Evolutionary conservation across 2,888 invertebrate genomes (phyloP).

Genomic region (Pardosa pseudoannulata): DNA sequence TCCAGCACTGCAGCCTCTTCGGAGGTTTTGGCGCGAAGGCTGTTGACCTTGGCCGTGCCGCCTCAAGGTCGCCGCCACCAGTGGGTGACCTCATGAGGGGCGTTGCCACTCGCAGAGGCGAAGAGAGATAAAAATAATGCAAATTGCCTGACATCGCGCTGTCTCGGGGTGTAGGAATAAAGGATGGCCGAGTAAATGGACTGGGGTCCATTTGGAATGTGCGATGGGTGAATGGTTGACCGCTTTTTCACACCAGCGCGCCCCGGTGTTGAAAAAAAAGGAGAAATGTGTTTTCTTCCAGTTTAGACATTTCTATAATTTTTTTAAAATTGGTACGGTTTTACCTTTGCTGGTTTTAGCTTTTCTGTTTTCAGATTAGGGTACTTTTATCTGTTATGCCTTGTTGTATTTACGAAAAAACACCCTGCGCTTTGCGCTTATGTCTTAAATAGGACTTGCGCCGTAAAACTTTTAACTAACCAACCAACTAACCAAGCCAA

Average conservation of each 20-base stretch:
- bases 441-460: too few species aligned
- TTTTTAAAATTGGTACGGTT: too few species aligned
- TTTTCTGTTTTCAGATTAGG: too few species aligned
- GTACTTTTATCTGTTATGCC: too few species aligned
- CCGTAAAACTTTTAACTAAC: too few species aligned
- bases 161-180: not conserved
- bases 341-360: too few species aligned
- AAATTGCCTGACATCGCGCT: constrained; percentile 29
- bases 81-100: constrained; percentile 54
- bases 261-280: too few species aligned
- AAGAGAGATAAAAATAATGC: constrained; percentile 51
- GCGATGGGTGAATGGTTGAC: not conserved
- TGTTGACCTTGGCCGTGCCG: constrained; percentile 48
- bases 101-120: constrained; percentile 21
- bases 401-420: too few species aligned
- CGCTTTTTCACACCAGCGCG: not conserved
- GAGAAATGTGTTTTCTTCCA: too few species aligned
- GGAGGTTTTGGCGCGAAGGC: constrained; percentile 21
- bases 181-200: not conserved
- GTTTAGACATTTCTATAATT: too few species aligned
- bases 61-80: constrained; percentile 57
- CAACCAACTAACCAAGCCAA: too few species aligned
- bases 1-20: not conserved
- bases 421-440: too few species aligned
- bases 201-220: constrained; percentile 65